A percentile compares a stretch with the other conserved stretches of the same genome.
Evolutionary conservation across 2,797 vertebrate genomes (phyloP).

Genomic region (Dipus sagitta): DNA sequence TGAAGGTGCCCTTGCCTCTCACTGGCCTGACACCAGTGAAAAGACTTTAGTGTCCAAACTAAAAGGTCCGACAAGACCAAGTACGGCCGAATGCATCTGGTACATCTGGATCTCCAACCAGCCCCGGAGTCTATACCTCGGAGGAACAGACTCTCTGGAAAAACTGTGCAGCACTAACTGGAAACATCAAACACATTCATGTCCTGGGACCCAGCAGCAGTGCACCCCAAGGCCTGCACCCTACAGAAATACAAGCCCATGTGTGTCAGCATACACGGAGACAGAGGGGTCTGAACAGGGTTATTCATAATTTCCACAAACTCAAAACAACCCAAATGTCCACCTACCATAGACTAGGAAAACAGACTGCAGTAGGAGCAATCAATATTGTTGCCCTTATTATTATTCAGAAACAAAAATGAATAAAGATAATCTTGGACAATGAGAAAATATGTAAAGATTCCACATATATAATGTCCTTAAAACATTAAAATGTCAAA

Average conservation of each 20-base stretch:
- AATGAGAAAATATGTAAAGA: not conserved
- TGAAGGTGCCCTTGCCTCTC: not conserved
- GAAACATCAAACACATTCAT: not conserved
- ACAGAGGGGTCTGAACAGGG: not conserved
- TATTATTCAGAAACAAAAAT: constrained; percentile 32
- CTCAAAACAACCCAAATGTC: not conserved
- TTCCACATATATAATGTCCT: not conserved
- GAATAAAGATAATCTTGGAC: not conserved
- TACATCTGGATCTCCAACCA: not conserved
- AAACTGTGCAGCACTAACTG: not conserved
- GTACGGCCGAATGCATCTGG: not conserved
- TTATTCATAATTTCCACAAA: not conserved
- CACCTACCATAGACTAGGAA: not conserved
- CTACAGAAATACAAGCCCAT: fast-evolving
- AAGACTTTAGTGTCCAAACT: not conserved
- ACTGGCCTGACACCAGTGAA: not conserved
- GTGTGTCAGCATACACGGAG: not conserved
- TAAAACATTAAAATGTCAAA: constrained; percentile 9
- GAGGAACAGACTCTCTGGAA: not conserved
- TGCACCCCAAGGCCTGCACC: not conserved
- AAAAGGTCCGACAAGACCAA: constrained; percentile 23
- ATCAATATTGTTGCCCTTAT: not conserved
- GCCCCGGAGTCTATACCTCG: not conserved
- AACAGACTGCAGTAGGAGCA: not conserved
- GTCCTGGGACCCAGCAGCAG: not conserved